Conservation (phyloP, 35 echinoderm and acorn worm species). For the Apostichopus californicus region DNA sequence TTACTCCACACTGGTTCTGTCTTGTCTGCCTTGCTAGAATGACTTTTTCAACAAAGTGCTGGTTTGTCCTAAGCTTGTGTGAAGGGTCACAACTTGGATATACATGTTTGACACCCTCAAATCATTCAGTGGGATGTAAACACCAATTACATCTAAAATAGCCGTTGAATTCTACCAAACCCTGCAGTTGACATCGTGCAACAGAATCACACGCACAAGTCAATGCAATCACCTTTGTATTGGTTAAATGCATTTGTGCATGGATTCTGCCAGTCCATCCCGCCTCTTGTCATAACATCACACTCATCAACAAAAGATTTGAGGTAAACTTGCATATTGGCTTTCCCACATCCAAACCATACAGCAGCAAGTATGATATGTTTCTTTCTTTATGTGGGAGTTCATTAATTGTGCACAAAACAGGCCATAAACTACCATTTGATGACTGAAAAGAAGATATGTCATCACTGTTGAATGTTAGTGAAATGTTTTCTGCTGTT, state of each 20-base stretch:
- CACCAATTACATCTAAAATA: conserved; percentile 56
- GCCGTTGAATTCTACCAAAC: conserved; percentile 37
- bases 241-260: background rate
- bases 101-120: conserved; percentile 13
- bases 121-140: conserved; percentile 33
- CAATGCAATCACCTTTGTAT: conserved; percentile 6
- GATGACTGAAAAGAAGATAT: conserved; percentile 32
- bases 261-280: conserved; percentile 25
- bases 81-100: conserved; percentile 20
- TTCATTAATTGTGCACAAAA: conserved; percentile 38
- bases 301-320: conserved; percentile 40
- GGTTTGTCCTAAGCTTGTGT: conserved; percentile 18
- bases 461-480: conserved; percentile 36
- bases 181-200: conserved; percentile 41
- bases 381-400: conserved; percentile 35
- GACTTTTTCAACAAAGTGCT: background rate
- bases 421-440: conserved; percentile 35
- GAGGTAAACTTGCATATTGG: conserved; percentile 23
- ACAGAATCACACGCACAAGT: conserved; percentile 39
- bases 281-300: background rate
- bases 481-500: background rate
- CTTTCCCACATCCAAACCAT: conserved; percentile 32
- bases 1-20: conserved; percentile 13
- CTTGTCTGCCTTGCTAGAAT: conserved; percentile 15
- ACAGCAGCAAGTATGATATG: conserved; percentile 29